These are phyloP conservation scores for Sinodicranocentrus sp. DNA, from an alignment of 2,888 invertebrate species.

Conservation along the genomic window DNA sequence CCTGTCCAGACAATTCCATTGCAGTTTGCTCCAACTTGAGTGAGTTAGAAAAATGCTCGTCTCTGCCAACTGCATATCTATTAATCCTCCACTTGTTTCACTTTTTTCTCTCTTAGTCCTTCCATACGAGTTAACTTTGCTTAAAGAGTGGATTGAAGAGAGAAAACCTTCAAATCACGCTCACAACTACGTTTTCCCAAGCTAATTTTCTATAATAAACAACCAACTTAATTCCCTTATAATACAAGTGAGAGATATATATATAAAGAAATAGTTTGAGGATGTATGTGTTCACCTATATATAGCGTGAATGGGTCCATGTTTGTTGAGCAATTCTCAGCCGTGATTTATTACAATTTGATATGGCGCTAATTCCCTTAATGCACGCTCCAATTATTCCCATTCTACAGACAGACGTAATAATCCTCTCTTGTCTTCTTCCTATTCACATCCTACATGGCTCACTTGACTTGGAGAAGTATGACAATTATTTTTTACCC, in stretches of 20 bases:
- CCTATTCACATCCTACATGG: constrained; percentile 20
- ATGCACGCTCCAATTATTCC: constrained; percentile 56
- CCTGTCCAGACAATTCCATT: too few species aligned
- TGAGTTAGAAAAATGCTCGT: not conserved
- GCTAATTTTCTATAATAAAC: too few species aligned
- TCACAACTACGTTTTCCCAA: too few species aligned
- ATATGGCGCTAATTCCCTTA: constrained; percentile 56
- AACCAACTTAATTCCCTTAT: not conserved
- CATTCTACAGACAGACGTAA: constrained; percentile 8
- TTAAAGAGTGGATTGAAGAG: not conserved
- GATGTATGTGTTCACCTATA: too few species aligned
- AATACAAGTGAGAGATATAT: too few species aligned
- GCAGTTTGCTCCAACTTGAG: too few species aligned
- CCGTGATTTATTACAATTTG: constrained; percentile 53
- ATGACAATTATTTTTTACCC: not conserved
- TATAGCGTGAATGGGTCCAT: too few species aligned
- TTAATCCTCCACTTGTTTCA: not conserved
- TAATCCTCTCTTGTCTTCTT: constrained; percentile 16
- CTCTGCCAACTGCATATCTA: too few species aligned
- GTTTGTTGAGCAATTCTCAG: constrained; percentile 5
- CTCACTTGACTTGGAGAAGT: constrained; percentile 7
- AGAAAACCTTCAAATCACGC: not conserved
- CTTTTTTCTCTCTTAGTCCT: not conserved
- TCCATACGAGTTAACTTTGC: too few species aligned
- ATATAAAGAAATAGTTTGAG: too few species aligned